Conservation (phyloP, 2,113 vertebrate species). For the Antigone vipio region DNA sequence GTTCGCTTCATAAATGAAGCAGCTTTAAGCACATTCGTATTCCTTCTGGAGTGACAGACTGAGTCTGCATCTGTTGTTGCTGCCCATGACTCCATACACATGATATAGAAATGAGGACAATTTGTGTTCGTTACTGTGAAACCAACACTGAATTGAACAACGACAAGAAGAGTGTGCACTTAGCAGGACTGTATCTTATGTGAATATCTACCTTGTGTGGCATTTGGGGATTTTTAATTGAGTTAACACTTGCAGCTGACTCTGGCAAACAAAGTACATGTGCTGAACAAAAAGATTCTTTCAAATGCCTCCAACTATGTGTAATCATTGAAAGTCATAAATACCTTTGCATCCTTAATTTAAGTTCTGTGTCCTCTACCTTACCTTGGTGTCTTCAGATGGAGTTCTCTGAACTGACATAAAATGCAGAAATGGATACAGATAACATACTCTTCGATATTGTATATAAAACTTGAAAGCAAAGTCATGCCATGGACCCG, state of each 20-base stretch:
- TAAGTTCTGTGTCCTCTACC: slow-evolving; percentile 49
- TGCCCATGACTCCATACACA: slow-evolving; percentile 73
- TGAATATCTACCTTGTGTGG: slow-evolving; percentile 46
- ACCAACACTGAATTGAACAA: slow-evolving; percentile 69
- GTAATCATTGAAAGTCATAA: slow-evolving; percentile 48
- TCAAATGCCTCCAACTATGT: slow-evolving; percentile 56
- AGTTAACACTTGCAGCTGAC: slow-evolving; percentile 37
- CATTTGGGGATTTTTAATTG: slow-evolving; percentile 59
- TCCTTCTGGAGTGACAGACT: slow-evolving; percentile 83
- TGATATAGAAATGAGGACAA: slow-evolving; percentile 70
- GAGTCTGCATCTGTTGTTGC: slow-evolving; percentile 78
- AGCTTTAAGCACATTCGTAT: slow-evolving; percentile 78
- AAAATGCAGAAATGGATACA: slow-evolving; percentile 24
- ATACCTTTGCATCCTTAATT: slow-evolving; percentile 62
- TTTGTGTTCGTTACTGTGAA: slow-evolving; percentile 73
- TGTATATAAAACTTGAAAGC: slow-evolving; percentile 42
- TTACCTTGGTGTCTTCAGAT: slow-evolving; percentile 46
- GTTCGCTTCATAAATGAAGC: slow-evolving; percentile 84
- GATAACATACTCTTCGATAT: not conserved
- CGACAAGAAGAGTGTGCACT: slow-evolving; percentile 66
- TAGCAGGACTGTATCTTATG: slow-evolving; percentile 60
- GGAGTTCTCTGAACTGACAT: slow-evolving; percentile 53
- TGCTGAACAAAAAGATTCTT: slow-evolving; percentile 5
- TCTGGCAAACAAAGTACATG: slow-evolving; percentile 19
- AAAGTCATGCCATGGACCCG: not conserved